Conservation (phyloP, 2,888 invertebrate species). For the Amaurobius ferox region DNA sequence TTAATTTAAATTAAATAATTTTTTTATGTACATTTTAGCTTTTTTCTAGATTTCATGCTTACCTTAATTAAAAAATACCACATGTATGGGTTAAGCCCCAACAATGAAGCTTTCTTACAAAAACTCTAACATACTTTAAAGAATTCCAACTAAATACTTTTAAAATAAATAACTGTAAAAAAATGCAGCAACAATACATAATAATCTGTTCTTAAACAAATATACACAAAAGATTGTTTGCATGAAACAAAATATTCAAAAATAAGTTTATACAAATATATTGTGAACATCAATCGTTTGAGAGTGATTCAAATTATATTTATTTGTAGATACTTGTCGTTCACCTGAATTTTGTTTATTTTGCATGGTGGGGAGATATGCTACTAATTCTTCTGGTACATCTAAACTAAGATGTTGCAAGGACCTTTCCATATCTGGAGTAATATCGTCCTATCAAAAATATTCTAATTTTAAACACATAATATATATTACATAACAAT, state of each 20-base stretch:
- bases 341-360: constrained; percentile 30
- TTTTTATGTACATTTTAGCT: too few relatives aligned
- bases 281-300: constrained; percentile 41
- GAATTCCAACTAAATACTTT: not conserved
- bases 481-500: too few relatives aligned
- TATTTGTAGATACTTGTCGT: constrained; percentile 25
- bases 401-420: constrained; percentile 51
- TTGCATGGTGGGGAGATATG: constrained; percentile 45
- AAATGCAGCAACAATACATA: not conserved
- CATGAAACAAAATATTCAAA: too few relatives aligned
- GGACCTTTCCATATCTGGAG: constrained; percentile 63
- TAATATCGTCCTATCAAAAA: constrained; percentile 55
- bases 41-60: too few relatives aligned
- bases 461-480: too few relatives aligned
- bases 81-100: too few relatives aligned
- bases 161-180: not conserved
- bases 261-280: constrained; percentile 31
- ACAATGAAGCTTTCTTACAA: too few relatives aligned
- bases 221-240: not conserved
- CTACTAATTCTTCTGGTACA: constrained; percentile 60
- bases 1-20: too few relatives aligned
- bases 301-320: constrained; percentile 46
- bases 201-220: not conserved
- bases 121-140: too few relatives aligned
- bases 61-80: too few relatives aligned